Evolutionary conservation across 1,140 invertebrate genomes (phyloP).

Genomic region (Psix sp.): DNA sequence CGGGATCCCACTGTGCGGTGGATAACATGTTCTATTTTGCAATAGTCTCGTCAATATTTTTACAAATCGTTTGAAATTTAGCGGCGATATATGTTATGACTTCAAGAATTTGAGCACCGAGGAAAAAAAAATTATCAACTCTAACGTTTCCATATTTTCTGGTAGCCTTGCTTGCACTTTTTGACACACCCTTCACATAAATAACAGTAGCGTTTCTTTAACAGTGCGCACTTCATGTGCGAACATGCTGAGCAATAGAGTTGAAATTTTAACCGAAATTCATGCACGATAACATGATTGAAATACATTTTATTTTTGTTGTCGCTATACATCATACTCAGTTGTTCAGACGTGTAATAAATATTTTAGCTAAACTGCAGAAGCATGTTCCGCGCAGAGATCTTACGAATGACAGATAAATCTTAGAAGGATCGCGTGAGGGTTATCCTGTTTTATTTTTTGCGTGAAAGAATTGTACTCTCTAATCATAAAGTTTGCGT

Average conservation of each 20-base stretch:
- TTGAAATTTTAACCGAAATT: slow-evolving; percentile 37
- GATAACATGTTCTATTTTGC: slow-evolving; percentile 40
- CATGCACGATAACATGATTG: slow-evolving; percentile 24
- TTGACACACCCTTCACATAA: slow-evolving; percentile 11
- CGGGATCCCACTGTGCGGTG: background rate
- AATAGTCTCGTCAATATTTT: slow-evolving; percentile 40
- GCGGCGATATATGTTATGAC: slow-evolving; percentile 8
- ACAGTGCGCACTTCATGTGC: background rate
- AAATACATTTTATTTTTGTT: slow-evolving; percentile 7
- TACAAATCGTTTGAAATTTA: slow-evolving; percentile 20
- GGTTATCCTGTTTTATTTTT: too few species aligned
- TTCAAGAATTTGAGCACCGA: slow-evolving; percentile 5
- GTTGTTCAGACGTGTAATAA: too few species aligned
- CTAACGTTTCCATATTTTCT: slow-evolving; percentile 25
- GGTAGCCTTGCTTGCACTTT: slow-evolving; percentile 30
- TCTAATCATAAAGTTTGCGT: too few species aligned
- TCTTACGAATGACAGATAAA: too few species aligned
- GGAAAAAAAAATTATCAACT: slow-evolving; percentile 18
- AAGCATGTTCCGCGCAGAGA: too few species aligned
- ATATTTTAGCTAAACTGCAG: too few species aligned
- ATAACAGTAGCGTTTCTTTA: slow-evolving; percentile 25
- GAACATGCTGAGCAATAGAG: slow-evolving; percentile 1
- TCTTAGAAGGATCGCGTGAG: too few species aligned
- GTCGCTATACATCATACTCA: too few species aligned
- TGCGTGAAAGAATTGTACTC: too few species aligned